Evolutionary conservation across 2,797 vertebrate genomes (phyloP).

Genomic region (Erethizon dorsatum): DNA sequence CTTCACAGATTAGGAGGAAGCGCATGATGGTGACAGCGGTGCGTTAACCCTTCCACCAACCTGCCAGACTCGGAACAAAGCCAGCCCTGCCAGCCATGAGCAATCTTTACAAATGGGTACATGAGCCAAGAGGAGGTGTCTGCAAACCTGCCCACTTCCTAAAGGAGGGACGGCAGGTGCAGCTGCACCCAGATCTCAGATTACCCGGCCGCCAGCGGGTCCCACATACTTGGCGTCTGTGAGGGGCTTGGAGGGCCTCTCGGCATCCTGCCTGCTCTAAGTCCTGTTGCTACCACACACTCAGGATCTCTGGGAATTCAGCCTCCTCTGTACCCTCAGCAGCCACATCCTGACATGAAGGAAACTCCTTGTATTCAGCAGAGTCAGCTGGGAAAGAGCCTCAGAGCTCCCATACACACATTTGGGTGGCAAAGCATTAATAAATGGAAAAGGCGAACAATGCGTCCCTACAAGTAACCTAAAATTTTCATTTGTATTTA

Average conservation of each 20-base stretch:
- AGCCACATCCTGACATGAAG: rapidly evolving
- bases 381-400: rapidly evolving
- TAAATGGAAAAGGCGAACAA: rapidly evolving
- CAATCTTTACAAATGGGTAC: background rate
- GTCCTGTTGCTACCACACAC: background rate
- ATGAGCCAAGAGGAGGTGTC: rapidly evolving
- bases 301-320: background rate
- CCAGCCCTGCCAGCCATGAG: too few relatives aligned
- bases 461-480: background rate
- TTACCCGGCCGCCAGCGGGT: rapidly evolving
- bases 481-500: background rate
- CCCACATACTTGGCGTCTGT: background rate
- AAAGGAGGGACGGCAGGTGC: background rate
- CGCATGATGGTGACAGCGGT: rapidly evolving
- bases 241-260: background rate
- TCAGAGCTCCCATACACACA: rapidly evolving
- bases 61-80: background rate
- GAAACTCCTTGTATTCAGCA: rapidly evolving
- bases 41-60: rapidly evolving
- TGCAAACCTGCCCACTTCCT: too few relatives aligned
- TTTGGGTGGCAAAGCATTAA: rapidly evolving
- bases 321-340: background rate
- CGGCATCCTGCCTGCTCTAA: background rate
- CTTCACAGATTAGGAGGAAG: background rate
- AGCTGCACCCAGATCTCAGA: rapidly evolving